These are phyloP conservation scores for Pteria penguin DNA, from an alignment of 2,888 invertebrate species.

Conservation along the genomic window DNA sequence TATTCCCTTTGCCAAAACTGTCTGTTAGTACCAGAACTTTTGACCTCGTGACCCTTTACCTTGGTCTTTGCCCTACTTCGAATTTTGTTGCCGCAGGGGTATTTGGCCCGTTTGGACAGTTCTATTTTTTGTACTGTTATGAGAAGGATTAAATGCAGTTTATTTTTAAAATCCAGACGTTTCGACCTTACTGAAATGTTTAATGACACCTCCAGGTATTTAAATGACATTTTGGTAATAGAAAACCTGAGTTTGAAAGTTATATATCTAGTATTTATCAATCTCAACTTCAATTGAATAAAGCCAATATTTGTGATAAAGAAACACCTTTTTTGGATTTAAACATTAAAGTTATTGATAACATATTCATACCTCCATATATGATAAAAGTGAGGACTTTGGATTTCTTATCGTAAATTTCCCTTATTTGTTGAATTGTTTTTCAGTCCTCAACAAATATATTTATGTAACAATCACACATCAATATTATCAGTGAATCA, in stretches of 20 bases:
- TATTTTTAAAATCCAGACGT: too few relatives aligned
- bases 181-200: too few relatives aligned
- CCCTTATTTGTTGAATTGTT: too few relatives aligned
- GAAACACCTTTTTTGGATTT: background rate
- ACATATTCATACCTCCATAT: background rate
- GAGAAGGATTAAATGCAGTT: background rate
- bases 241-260: background rate
- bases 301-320: background rate
- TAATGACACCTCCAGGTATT: background rate
- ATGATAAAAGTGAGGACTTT: background rate
- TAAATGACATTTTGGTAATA: background rate
- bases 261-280: background rate
- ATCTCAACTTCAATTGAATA: background rate
- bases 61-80: background rate
- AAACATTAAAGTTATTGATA: background rate
- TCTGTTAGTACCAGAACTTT: background rate
- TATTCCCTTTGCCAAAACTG: background rate
- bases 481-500: too few relatives aligned
- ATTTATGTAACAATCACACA: too few relatives aligned
- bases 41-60: background rate
- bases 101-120: background rate
- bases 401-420: background rate
- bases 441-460: too few relatives aligned
- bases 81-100: slow-evolving; percentile 18
- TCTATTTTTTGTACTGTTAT: background rate